Evolutionary conservation across 1,140 invertebrate species (phyloP).

Genomic region (Sitobion miscanthi): DNA sequence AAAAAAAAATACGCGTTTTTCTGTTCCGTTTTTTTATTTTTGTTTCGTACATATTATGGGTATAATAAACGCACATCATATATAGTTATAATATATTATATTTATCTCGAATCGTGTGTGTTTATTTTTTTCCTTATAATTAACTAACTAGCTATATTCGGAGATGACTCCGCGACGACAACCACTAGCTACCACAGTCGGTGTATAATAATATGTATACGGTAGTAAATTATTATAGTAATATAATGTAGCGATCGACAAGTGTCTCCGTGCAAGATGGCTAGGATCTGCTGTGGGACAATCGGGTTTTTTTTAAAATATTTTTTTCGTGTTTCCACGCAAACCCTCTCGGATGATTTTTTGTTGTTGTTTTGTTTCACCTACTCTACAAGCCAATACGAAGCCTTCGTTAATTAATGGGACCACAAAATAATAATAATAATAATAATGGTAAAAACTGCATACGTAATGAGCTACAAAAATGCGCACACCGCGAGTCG

Average conservation of each 20-base stretch:
- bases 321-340: background rate
- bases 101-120: background rate
- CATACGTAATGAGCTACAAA: slow-evolving; percentile 34
- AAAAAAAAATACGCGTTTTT: background rate
- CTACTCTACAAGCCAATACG: background rate
- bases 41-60: background rate
- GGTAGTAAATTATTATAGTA: too few species aligned
- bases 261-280: background rate
- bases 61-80: background rate
- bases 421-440: background rate
- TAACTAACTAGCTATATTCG: background rate
- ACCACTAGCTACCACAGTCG: background rate
- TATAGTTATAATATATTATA: background rate
- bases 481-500: background rate
- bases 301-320: background rate
- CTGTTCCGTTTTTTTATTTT: background rate
- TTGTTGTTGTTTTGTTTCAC: slow-evolving; percentile 8
- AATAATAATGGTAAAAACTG: background rate
- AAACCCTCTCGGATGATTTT: background rate
- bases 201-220: background rate
- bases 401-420: slow-evolving; percentile 23
- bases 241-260: background rate
- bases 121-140: slow-evolving; percentile 32
- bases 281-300: background rate
- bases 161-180: background rate